phyloP scores from a whole-genome alignment of 2,113 vertebrate species.

The Calyptomena viridis region DNA sequence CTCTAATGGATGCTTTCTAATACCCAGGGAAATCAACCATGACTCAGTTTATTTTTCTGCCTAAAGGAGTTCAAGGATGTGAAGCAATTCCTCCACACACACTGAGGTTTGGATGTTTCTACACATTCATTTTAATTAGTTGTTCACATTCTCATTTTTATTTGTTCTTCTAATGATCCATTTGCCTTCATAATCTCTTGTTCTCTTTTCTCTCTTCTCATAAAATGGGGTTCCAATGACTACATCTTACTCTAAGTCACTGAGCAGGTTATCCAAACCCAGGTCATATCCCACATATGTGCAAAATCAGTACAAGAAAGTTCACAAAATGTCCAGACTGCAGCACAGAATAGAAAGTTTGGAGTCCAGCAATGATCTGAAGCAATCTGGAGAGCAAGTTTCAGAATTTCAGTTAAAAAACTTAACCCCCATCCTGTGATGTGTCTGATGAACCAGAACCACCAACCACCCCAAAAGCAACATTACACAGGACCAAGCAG shows the following conservation, averaged over 20 bases:
- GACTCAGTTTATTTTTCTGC: background rate
- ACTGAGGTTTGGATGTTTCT: background rate
- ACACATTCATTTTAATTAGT: background rate
- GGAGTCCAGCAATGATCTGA: background rate
- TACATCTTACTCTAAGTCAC: background rate
- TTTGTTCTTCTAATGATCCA: background rate
- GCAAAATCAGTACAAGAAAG: background rate
- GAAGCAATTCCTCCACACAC: background rate
- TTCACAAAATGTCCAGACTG: background rate
- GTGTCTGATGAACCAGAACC: background rate
- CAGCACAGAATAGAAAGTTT: background rate
- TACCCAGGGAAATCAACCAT: background rate
- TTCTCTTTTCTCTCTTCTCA: background rate
- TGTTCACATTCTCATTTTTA: background rate
- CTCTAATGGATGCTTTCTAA: background rate
- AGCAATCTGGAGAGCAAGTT: background rate
- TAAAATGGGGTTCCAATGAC: background rate
- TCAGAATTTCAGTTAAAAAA: background rate
- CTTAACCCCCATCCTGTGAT: background rate
- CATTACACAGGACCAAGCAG: background rate
- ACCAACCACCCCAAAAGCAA: background rate
- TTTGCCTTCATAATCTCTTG: background rate
- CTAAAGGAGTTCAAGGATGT: background rate
- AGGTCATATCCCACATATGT: background rate
- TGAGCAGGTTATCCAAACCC: background rate